Evolutionary conservation across 1,140 invertebrate genomes (phyloP).

Genomic region (Amyelois transitella): DNA sequence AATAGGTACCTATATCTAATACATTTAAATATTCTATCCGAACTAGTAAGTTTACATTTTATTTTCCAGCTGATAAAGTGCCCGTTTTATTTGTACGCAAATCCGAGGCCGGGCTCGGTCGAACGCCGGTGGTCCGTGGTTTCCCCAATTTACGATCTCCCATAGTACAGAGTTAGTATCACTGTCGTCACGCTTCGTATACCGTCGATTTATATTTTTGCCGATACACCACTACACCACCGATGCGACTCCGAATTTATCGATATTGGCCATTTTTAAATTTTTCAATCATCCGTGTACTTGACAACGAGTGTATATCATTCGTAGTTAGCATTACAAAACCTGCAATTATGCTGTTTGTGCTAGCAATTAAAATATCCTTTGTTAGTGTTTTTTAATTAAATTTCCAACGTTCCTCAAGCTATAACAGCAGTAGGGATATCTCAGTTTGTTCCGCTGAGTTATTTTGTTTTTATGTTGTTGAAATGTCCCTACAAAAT

Average conservation of each 20-base stretch:
- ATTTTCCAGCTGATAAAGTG: constrained; percentile 44
- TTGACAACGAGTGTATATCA: background rate
- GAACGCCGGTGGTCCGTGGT: constrained; percentile 32
- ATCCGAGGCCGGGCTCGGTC: constrained; percentile 35
- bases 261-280: background rate
- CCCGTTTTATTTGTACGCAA: constrained; percentile 48
- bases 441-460: constrained; percentile 10
- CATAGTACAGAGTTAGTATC: constrained; percentile 41
- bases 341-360: background rate
- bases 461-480: constrained; percentile 27
- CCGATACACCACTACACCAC: constrained; percentile 14
- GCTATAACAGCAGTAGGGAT: constrained; percentile 5
- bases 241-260: constrained; percentile 3
- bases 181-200: constrained; percentile 52
- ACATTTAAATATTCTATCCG: background rate
- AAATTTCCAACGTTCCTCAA: constrained; percentile 4
- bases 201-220: constrained; percentile 39
- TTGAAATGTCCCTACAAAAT: constrained; percentile 21
- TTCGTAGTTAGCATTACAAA: background rate
- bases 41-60: constrained; percentile 22
- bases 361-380: background rate
- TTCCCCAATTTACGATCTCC: constrained; percentile 43
- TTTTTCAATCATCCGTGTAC: constrained; percentile 1
- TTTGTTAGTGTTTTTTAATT: constrained; percentile 3
- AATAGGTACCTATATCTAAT: too few species aligned